Conservation (phyloP, 2,113 vertebrate genomes). For the Dromiciops gliroides region DNA sequence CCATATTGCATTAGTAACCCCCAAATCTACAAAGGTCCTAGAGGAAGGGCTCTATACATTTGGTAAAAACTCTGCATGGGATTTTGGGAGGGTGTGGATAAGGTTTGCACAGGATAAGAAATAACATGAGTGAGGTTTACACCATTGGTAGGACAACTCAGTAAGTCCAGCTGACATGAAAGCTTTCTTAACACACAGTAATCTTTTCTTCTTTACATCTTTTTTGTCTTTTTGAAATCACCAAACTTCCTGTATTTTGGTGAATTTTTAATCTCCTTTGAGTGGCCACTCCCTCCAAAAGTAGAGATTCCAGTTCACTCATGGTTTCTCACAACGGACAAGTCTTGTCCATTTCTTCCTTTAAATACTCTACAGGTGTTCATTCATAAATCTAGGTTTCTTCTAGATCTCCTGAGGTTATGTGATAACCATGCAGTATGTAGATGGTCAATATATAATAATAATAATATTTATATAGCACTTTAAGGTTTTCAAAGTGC, state of each 20-base stretch:
- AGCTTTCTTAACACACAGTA: background rate
- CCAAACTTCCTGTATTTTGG: background rate
- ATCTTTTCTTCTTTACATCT: background rate
- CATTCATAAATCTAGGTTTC: background rate
- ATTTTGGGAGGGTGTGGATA: background rate
- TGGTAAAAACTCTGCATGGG: background rate
- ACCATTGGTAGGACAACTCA: background rate
- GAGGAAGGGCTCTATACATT: background rate
- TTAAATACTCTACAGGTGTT: background rate
- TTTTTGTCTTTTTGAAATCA: background rate
- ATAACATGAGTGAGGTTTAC: fast-evolving
- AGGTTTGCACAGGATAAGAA: background rate
- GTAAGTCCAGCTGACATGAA: background rate
- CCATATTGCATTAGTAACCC: background rate
- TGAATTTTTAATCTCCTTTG: background rate
- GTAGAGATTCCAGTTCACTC: background rate
- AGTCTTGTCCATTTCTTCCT: background rate
- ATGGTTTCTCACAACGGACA: background rate
- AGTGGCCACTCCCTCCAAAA: background rate
- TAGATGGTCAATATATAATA: background rate
- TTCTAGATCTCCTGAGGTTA: background rate
- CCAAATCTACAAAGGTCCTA: background rate
- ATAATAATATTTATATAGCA: background rate
- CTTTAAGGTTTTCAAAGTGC: background rate
- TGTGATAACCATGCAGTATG: background rate